Evolutionary conservation across 2,113 vertebrate species (phyloP), one percentile per base, ranked within the genome.

Genomic region (Cheilinus undulatus): DNA sequence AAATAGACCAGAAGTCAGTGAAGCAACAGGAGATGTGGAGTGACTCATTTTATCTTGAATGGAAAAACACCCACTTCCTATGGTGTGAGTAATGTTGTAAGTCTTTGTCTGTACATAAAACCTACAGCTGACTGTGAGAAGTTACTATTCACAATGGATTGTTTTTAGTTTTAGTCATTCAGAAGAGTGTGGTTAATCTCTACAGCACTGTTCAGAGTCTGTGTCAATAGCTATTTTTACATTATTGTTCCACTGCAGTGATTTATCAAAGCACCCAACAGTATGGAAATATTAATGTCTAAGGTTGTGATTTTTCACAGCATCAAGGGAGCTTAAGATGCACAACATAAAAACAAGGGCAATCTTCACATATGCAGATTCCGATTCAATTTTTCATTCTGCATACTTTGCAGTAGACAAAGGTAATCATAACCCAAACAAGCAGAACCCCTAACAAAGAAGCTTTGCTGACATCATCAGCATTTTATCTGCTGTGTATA

Each of bases 11-110:
- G n/a, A 64, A 51, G 13, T 4, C 15, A 7, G 20, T 22, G 11
- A 48, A 46, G 34, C 26, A 54, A 58, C 24, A 48, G 34, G 51
- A 57, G 13, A 60, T 7, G 26, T 22, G 46, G 27, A 28, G 20
- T 80, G 59, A 69, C 65, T 75, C 65, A 69, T 42, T 53, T 42
- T 48, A 22, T 71, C 22, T 75, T 46, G n/a, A 67, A 24, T 57
- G 40, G 42, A 49, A 54, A 70, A 49, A 34, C 32, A 19, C 24
- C 46, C 45, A 8, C 51, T n/a, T n/a, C 32, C 20, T 20, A 2
- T 4, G 13, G 9, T 2, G 14, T 51, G 20, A 32, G 42, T 30
- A 4, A 11, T 71, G 13, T 20, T n/a, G 8, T 57, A 15, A 20
- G 5, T 19, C 24, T 14, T 23, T 15, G 7, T 59, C 9, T 17